These are phyloP conservation scores for Lagodon rhomboides DNA, from an alignment of 2,797 vertebrate species.

Conservation along the genomic window DNA sequence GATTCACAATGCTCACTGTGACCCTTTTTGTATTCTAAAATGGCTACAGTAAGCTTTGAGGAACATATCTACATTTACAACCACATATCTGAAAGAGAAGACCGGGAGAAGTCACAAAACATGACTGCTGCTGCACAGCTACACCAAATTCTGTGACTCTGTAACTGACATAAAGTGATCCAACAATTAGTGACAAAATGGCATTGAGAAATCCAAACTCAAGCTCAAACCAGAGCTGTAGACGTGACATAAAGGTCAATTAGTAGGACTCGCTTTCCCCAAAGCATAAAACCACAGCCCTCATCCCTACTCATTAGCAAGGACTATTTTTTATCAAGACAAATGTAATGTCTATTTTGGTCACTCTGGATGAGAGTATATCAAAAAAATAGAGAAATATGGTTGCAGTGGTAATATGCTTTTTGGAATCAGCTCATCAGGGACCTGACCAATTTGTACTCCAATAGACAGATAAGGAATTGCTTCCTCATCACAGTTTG, in stretches of 20 bases:
- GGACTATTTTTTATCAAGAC: background rate
- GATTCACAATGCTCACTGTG: no score
- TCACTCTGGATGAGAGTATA: constrained; percentile 7
- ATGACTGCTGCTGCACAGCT: constrained; percentile 17
- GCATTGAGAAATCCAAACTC: constrained; percentile 66
- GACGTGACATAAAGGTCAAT: constrained; percentile 59
- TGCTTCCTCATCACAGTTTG: constrained; percentile 89
- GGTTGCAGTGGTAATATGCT: constrained; percentile 48
- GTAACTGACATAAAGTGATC: constrained; percentile 13
- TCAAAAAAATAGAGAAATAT: constrained; percentile 11
- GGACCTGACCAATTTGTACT: constrained; percentile 88
- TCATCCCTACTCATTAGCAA: background rate
- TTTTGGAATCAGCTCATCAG: constrained; percentile 79
- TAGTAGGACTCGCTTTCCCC: constrained; percentile 83
- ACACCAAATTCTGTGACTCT: constrained; percentile 24
- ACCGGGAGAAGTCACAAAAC: background rate
- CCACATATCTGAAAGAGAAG: background rate
- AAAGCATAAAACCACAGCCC: constrained; percentile 63
- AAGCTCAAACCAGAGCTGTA: constrained; percentile 67
- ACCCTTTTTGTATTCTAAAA: no score
- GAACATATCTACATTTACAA: background rate
- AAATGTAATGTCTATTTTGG: background rate
- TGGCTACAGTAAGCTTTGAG: background rate
- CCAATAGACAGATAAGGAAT: constrained; percentile 90
- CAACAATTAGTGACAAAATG: constrained; percentile 60